Percentiles rank a stretch among this genome's conserved stretches.
Evolutionary conservation across 2,113 vertebrate genomes (phyloP).

Genomic region (Procavia capensis): DNA sequence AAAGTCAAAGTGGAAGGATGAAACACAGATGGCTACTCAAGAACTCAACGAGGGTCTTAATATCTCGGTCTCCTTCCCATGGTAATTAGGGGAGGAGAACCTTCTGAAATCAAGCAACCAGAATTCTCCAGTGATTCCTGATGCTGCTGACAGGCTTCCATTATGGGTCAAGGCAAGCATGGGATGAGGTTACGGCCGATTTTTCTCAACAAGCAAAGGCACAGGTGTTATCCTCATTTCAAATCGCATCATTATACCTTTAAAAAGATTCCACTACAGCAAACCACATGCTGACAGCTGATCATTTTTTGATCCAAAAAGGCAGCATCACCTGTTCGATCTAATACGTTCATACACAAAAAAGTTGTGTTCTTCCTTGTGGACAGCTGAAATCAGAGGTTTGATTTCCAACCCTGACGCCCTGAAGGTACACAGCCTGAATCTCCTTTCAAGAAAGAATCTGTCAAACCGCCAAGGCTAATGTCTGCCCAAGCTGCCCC

Average conservation of each 20-base stretch:
- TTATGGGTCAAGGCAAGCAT: rapidly evolving
- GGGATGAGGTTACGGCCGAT: rapidly evolving
- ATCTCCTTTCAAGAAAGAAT: neutral
- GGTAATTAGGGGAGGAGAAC: neutral
- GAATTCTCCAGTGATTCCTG: neutral
- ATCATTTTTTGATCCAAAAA: neutral
- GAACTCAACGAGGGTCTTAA: neutral
- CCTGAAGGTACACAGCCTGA: rapidly evolving
- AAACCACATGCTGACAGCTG: too few species aligned
- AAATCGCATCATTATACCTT: neutral
- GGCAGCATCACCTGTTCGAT: rapidly evolving
- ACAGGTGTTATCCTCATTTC: neutral
- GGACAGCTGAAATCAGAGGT: neutral
- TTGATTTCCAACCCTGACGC: neutral
- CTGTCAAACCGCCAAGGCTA: neutral
- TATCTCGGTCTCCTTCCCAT: neutral
- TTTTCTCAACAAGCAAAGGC: neutral
- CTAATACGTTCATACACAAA: rapidly evolving
- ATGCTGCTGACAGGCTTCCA: rapidly evolving
- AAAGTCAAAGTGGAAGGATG: too few species aligned
- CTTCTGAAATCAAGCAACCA: neutral
- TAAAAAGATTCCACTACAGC: neutral
- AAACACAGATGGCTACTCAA: neutral
- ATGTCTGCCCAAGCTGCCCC: neutral
- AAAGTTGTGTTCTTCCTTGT: too few species aligned